Conservation (phyloP, 2,797 vertebrate species). For the Tauraco hartlaubi region DNA sequence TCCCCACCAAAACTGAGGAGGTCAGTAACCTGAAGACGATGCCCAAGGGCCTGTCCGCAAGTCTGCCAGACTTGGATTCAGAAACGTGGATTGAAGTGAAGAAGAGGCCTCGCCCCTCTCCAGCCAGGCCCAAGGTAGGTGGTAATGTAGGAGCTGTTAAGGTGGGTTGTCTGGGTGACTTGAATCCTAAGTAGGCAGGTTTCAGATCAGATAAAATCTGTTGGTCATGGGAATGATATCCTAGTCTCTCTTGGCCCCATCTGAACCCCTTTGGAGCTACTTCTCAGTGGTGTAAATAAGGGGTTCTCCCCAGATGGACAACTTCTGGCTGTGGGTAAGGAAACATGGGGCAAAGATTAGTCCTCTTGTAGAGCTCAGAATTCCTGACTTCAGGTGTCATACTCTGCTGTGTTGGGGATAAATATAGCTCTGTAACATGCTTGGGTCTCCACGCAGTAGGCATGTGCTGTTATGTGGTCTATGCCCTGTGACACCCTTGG, state of each 20-base stretch:
- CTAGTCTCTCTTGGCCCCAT: neutral
- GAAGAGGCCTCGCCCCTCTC: conserved; percentile 94
- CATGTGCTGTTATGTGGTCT: accelerated
- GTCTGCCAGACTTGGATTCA: conserved; percentile 95
- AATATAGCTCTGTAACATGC: too few species aligned
- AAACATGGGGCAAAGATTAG: neutral
- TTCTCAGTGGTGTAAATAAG: neutral
- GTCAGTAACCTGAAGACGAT: conserved; percentile 94
- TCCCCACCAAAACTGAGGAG: conserved; percentile 87
- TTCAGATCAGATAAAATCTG: neutral
- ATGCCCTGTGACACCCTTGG: neutral
- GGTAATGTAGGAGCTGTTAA: neutral
- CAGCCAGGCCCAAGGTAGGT: conserved; percentile 90
- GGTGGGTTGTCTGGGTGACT: neutral
- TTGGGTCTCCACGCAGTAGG: neutral
- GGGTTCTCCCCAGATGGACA: neutral
- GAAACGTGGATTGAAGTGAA: conserved; percentile 99
- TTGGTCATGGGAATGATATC: neutral
- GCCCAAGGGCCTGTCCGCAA: conserved; percentile 96
- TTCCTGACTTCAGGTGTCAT: too few species aligned
- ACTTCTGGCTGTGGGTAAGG: neutral
- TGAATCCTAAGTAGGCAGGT: neutral
- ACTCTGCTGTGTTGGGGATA: too few species aligned
- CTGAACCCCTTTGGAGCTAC: neutral
- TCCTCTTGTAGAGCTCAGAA: too few species aligned